Conservation (phyloP, 2,113 vertebrate species). For the Pica pica region DNA sequence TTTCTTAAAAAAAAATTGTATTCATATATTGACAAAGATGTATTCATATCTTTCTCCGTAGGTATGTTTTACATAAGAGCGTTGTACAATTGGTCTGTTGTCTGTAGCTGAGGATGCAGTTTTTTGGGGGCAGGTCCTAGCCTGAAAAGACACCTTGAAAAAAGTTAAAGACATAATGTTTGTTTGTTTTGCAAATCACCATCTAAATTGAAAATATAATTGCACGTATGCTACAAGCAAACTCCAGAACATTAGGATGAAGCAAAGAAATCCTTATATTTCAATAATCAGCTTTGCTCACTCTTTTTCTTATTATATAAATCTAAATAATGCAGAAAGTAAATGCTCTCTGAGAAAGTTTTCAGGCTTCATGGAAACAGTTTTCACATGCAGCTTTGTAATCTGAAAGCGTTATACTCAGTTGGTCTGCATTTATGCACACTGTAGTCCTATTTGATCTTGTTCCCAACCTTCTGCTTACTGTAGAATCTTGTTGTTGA, state of each 20-base stretch:
- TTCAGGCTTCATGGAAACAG: not conserved
- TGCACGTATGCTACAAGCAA: not conserved
- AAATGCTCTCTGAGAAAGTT: not conserved
- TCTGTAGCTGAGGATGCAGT: not conserved
- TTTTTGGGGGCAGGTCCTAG: not conserved
- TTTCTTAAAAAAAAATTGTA: not conserved
- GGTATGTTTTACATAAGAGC: not conserved
- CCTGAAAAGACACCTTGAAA: not conserved
- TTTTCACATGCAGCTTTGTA: not conserved
- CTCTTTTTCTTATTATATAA: not conserved
- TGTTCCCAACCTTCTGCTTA: not conserved
- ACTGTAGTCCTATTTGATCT: not conserved
- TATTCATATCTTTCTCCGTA: fast-evolving
- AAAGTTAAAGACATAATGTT: not conserved
- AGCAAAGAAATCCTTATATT: not conserved
- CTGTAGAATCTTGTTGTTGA: not conserved
- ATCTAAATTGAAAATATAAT: not conserved
- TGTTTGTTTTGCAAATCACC: not conserved
- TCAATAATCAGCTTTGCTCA: not conserved
- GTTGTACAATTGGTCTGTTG: not conserved
- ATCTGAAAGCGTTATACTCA: not conserved
- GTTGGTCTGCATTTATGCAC: not conserved
- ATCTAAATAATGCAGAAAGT: not conserved
- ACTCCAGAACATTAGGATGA: not conserved
- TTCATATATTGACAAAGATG: not conserved